Evolutionary conservation across 2,888 invertebrate genomes (phyloP).

Genomic region (Bruchidius siliquastri): DNA sequence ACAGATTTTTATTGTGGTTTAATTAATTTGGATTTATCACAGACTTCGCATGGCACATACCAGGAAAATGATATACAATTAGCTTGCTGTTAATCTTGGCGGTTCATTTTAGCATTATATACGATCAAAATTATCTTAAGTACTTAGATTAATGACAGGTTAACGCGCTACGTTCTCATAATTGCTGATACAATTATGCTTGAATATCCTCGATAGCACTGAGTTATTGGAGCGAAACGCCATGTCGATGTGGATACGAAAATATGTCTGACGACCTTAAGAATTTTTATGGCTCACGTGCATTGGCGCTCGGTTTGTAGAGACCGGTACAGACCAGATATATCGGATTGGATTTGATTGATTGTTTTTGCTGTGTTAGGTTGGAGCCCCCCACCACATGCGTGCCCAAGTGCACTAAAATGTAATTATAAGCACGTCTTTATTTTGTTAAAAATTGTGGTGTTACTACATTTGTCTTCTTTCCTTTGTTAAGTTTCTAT

Average conservation of each 20-base stretch:
- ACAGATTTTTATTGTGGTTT: no score
- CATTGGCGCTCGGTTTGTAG: neutral
- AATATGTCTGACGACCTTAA: neutral
- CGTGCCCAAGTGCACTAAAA: no score
- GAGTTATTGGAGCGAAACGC: neutral
- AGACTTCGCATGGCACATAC: no score
- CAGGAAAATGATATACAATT: neutral
- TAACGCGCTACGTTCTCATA: neutral
- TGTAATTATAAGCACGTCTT: no score
- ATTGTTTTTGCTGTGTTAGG: no score
- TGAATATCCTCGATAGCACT: neutral
- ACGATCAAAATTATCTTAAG: neutral
- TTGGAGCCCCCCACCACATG: no score
- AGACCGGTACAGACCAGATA: no score
- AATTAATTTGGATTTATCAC: no score
- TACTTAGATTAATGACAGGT: neutral
- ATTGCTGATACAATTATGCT: neutral
- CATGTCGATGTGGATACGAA: neutral
- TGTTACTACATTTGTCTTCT: no score
- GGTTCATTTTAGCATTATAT: neutral
- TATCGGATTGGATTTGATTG: no score
- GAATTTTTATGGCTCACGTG: neutral
- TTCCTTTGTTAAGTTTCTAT: no score
- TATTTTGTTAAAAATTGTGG: no score
- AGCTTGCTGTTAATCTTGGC: neutral